phyloP scores from a whole-genome alignment of 2,888 invertebrate species.

The Nomada fabriciana region DNA sequence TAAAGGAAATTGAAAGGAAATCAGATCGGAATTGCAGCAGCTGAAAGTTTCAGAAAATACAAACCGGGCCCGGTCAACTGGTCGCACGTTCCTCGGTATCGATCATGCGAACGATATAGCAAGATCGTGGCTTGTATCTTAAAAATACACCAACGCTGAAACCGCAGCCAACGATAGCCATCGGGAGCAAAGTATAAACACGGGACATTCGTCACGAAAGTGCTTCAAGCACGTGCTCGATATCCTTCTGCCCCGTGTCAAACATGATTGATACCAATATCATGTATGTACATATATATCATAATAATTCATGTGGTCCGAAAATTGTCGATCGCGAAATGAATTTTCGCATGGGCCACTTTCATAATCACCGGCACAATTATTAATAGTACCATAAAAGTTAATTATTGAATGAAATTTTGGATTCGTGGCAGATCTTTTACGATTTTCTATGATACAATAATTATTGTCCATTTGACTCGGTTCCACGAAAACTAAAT shows the following conservation, averaged over 20 bases:
- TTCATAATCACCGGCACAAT: not conserved
- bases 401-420: too few species aligned
- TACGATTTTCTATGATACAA: too few species aligned
- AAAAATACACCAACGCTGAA: slow-evolving; percentile 40
- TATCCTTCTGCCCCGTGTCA: not conserved
- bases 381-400: too few species aligned
- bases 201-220: slow-evolving; percentile 27
- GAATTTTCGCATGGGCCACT: not conserved
- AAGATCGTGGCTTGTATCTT: slow-evolving; percentile 20
- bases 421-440: too few species aligned
- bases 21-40: not conserved
- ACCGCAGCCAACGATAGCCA: slow-evolving; percentile 23
- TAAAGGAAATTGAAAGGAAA: not conserved
- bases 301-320: not conserved
- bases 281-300: not conserved
- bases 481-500: not conserved
- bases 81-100: slow-evolving; percentile 6
- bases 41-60: not conserved
- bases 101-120: slow-evolving; percentile 15
- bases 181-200: slow-evolving; percentile 18
- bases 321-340: not conserved
- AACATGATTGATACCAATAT: slow-evolving; percentile 38
- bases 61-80: not conserved
- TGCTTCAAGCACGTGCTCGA: not conserved
- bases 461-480: too few species aligned